A percentile compares a stretch with the other conserved stretches of the same genome.
Evolutionary conservation across 1,140 invertebrate species (phyloP).

Genomic region (Tribolium madens): DNA sequence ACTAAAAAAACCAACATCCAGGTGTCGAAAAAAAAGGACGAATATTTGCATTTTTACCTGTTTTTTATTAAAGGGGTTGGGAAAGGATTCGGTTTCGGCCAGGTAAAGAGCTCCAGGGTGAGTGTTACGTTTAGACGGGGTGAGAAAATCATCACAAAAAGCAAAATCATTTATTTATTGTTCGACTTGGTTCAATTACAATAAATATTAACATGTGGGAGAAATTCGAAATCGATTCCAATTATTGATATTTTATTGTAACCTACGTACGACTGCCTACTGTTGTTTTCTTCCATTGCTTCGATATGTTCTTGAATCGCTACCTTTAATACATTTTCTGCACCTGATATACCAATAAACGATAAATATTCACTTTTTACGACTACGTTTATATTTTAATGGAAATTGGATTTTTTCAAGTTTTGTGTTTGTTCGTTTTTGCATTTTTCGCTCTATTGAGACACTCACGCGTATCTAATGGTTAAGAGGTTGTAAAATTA

Average conservation of each 20-base stretch:
- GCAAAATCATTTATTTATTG: too few species aligned
- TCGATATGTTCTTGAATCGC: not conserved
- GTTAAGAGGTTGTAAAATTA: not conserved
- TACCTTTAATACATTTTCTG: slow-evolving; percentile 3
- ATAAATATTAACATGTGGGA: not conserved
- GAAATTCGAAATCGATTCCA: slow-evolving; percentile 27
- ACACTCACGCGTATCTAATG: slow-evolving; percentile 20
- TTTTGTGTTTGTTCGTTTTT: not conserved
- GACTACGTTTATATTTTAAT: slow-evolving; percentile 1
- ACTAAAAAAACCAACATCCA: slow-evolving; percentile 2
- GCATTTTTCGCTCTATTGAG: not conserved
- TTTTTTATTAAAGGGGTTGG: slow-evolving; percentile 30
- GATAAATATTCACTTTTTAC: slow-evolving; percentile 28
- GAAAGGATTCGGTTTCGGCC: slow-evolving; percentile 1
- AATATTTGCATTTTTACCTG: slow-evolving; percentile 36
- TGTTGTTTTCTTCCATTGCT: slow-evolving; percentile 10
- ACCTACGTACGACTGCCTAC: not conserved
- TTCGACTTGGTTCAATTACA: too few species aligned
- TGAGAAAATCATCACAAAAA: not conserved
- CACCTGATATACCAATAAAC: slow-evolving; percentile 12
- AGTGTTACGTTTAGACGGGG: slow-evolving; percentile 14
- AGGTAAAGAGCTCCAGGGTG: slow-evolving; percentile 10
- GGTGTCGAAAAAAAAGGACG: slow-evolving; percentile 21
- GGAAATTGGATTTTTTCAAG: not conserved
- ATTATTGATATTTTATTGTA: slow-evolving; percentile 13